Evolutionary conservation across 1,140 invertebrate genomes (phyloP).

Genomic region (Micrasema minimum): DNA sequence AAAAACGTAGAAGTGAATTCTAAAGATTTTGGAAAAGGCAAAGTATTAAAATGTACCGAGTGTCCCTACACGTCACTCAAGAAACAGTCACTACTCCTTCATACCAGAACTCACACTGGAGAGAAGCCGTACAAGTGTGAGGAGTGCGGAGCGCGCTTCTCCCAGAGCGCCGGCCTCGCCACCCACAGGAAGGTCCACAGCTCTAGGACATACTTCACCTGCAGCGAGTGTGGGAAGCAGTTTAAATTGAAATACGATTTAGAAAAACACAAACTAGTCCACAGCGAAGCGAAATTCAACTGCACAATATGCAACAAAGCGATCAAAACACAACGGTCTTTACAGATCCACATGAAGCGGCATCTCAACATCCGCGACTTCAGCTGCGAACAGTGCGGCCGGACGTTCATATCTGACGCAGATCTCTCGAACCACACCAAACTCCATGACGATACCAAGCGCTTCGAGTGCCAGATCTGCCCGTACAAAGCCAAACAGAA

Average conservation of each 20-base stretch:
- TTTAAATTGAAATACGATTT: conserved; percentile 67
- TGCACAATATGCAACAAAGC: conserved; percentile 58
- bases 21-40: conserved; percentile 58
- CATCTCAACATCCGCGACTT: conserved; percentile 64
- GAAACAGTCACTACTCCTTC: conserved; percentile 62
- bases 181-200: conserved; percentile 66
- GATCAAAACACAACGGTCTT: conserved; percentile 60
- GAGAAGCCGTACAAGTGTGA: conserved; percentile 66
- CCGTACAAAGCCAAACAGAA: conserved; percentile 64
- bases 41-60: conserved; percentile 61
- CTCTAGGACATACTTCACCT: conserved; percentile 66
- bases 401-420: conserved; percentile 61
- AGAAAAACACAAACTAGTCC: conserved; percentile 61
- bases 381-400: conserved; percentile 64
- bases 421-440: conserved; percentile 60
- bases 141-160: conserved; percentile 70
- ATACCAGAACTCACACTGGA: conserved; percentile 67
- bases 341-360: conserved; percentile 60
- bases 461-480: conserved; percentile 66
- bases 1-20: conserved; percentile 55
- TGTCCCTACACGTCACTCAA: conserved; percentile 62
- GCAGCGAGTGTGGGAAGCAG: conserved; percentile 71
- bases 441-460: conserved; percentile 67
- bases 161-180: conserved; percentile 63
- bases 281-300: conserved; percentile 58